Base-by-base conservation (phyloP, 2,797 vertebrate genomes). In the Mormyrus hasselquistii region DNA sequence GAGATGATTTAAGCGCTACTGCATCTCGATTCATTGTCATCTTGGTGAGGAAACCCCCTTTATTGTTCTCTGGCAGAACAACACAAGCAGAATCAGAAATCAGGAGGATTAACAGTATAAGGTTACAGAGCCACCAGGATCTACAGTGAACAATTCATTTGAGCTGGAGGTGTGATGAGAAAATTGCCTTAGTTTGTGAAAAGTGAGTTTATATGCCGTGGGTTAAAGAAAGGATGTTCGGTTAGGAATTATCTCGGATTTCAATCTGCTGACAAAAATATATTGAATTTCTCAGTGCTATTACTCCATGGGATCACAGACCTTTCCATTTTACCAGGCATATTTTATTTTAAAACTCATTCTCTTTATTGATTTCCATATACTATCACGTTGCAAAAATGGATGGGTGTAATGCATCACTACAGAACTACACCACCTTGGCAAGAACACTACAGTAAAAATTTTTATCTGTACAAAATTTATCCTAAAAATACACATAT, bases 391-490 rank as follows among this genome's bases (percentile, higher is more conserved):
- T 52, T 73, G 83, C 89, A 90, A 86, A 69, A 90, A 86, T 76
- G 87, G 62, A 90, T 73, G 62, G 87, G 57, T 88, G 82, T 76
- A 86, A 86, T 88, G 87, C 59, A 73, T 86, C 41, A 88, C 87
- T 86, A 90, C 79, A 88, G 79, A 90, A 89, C 89, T 83, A 89
- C 92, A 93, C 90, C 89, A 91, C 92, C 91, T 10, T 90, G 91
- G 90, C 90, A 55, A 19, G 89, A 92, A 91, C 88, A 90, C 91
- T 90, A 90, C 89, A 91, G 93, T 94, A 93, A 93, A 95, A 94
- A 94, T 53, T 91, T 62, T 92, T 91, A 89, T 88, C 92, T 94
- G 91, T 95, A 94, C 94, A 95, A 95, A 95, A 95, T 93, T 92
- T 92, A 91, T 92, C 91, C 90, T 88, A 92, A 94, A 94, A 95